Conservation (phyloP, 1,140 invertebrate species). For the Dreissena rostriformis region DNA sequence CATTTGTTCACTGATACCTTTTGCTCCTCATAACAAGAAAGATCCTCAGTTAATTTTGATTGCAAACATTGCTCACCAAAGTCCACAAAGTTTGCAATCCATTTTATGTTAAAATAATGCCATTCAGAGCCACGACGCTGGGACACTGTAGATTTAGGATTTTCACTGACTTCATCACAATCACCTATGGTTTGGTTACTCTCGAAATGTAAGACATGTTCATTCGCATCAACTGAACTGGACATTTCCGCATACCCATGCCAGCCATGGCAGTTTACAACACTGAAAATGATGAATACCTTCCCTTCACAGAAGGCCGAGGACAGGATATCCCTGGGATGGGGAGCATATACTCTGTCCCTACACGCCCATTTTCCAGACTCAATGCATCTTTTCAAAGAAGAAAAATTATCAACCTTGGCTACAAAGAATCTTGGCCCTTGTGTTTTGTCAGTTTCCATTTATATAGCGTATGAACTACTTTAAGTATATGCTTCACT, state of each 20-base stretch:
- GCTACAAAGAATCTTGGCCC: slow-evolving; percentile 67
- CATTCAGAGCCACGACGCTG: slow-evolving; percentile 29
- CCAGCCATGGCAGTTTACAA: slow-evolving; percentile 75
- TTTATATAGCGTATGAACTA: neutral
- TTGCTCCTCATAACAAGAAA: slow-evolving; percentile 50
- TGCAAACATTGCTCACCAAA: slow-evolving; percentile 70
- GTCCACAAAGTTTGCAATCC: slow-evolving; percentile 63
- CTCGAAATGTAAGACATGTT: no score
- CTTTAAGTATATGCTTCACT: no score
- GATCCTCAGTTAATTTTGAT: slow-evolving; percentile 64
- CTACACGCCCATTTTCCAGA: slow-evolving; percentile 69
- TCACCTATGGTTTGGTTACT: no score
- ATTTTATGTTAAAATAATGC: slow-evolving; percentile 70
- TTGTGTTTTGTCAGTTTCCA: neutral
- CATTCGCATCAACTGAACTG: neutral
- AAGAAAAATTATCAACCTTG: slow-evolving; percentile 68
- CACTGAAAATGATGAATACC: slow-evolving; percentile 74
- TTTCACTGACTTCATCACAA: no score
- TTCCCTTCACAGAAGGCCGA: slow-evolving; percentile 53
- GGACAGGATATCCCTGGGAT: slow-evolving; percentile 62
- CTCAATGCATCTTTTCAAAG: slow-evolving; percentile 61
- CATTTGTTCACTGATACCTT: slow-evolving; percentile 67
- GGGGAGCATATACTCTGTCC: slow-evolving; percentile 62
- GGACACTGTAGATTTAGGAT: no score
- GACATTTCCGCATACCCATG: slow-evolving; percentile 71